phyloP scores from a whole-genome alignment of 2,888 invertebrate genomes.

The Andrena chrysosceles region DNA sequence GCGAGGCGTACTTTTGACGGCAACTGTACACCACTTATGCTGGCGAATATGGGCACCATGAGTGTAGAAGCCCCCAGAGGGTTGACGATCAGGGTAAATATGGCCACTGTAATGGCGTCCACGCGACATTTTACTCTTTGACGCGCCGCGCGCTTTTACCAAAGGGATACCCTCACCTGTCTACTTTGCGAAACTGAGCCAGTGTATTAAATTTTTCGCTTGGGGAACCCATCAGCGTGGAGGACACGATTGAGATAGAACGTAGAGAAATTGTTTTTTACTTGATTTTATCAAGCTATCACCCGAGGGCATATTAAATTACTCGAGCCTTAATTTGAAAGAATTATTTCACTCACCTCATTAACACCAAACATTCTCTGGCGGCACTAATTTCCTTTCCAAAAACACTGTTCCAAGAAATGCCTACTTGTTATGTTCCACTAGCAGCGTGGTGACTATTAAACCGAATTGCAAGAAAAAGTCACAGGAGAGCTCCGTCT shows the following conservation, averaged over 20 bases:
- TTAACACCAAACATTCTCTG: too few species aligned
- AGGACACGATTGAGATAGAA: not conserved
- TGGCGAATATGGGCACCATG: slow-evolving; percentile 75
- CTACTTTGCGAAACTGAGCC: slow-evolving; percentile 11
- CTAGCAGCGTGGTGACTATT: too few species aligned
- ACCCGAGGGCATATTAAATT: too few species aligned
- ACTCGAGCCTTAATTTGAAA: too few species aligned
- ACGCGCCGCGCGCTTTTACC: slow-evolving; percentile 53
- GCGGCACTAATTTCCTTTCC: too few species aligned
- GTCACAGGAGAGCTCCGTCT: not conserved
- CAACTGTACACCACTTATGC: slow-evolving; percentile 76
- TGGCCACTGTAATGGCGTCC: slow-evolving; percentile 84
- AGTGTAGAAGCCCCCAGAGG: slow-evolving; percentile 71
- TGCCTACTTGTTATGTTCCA: too few species aligned
- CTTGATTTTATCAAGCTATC: too few species aligned
- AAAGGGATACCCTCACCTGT: slow-evolving; percentile 18
- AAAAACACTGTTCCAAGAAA: too few species aligned
- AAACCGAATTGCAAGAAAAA: too few species aligned
- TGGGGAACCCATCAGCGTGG: not conserved
- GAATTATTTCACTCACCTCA: too few species aligned
- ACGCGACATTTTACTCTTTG: slow-evolving; percentile 67
- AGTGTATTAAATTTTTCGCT: slow-evolving; percentile 20
- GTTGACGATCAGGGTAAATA: slow-evolving; percentile 81
- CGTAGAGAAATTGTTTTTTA: too few species aligned
- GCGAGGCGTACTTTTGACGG: slow-evolving; percentile 66